Evolutionary conservation across 2,888 invertebrate species (phyloP).

Genomic region (Plebejus melissa): DNA sequence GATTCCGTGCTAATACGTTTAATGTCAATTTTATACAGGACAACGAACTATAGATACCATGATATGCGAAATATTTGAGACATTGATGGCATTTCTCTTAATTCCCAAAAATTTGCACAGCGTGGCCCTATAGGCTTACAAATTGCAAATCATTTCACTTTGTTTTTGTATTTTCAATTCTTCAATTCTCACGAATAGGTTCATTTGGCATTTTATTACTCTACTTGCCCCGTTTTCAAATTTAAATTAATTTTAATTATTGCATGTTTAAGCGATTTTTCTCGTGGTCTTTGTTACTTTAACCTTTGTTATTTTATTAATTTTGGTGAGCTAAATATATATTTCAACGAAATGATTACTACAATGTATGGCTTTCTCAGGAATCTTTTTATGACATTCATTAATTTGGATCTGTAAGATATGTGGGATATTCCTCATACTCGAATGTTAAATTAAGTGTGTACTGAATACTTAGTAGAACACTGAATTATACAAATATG

Average conservation of each 20-base stretch:
- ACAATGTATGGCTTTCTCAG: neutral
- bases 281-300: neutral
- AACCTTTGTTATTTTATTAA: neutral
- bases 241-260: neutral
- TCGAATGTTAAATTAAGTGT: neutral
- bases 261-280: neutral
- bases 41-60: neutral
- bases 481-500: slow-evolving; percentile 3
- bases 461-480: neutral
- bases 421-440: neutral
- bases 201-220: neutral
- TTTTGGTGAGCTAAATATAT: neutral
- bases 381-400: neutral
- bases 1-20: slow-evolving; percentile 3
- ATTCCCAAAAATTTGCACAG: neutral
- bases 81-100: neutral
- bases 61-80: neutral
- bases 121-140: neutral
- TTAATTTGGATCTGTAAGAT: neutral
- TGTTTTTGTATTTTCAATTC: neutral
- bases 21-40: slow-evolving; percentile 8
- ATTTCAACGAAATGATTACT: neutral
- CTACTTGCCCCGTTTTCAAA: neutral
- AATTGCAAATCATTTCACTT: neutral
- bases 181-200: neutral